These are phyloP conservation scores for Eupithecia inturbata DNA, from an alignment of 2,888 invertebrate species.

Conservation along the genomic window DNA sequence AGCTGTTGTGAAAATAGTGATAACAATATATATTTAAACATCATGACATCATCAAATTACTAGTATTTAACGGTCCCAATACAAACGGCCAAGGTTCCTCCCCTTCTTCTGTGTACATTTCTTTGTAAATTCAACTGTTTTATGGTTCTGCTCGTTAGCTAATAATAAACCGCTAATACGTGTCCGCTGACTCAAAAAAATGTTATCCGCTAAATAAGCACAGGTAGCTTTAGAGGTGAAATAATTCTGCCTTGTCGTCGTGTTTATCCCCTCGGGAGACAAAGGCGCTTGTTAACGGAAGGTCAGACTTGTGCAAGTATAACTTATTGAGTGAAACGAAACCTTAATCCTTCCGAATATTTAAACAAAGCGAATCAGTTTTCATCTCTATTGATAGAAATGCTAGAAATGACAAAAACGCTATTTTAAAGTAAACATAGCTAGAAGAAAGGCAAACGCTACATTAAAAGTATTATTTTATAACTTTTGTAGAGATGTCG, in stretches of 20 bases:
- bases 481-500: constrained; percentile 4
- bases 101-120: background rate
- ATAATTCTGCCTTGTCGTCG: constrained; percentile 54
- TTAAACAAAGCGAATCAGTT: constrained; percentile 9
- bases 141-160: background rate
- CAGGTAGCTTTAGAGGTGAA: constrained; percentile 37
- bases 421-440: background rate
- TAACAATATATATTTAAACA: background rate
- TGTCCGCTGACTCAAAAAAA: background rate
- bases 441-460: background rate
- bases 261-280: constrained; percentile 53
- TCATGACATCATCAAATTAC: background rate
- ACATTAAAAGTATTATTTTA: constrained; percentile 2
- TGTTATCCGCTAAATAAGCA: background rate
- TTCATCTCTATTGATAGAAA: background rate
- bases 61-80: no score
- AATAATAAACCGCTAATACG: no score
- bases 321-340: constrained; percentile 59
- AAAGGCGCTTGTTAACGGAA: constrained; percentile 71
- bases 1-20: background rate
- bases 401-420: no score
- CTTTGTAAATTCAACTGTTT: background rate
- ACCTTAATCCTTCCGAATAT: constrained; percentile 36
- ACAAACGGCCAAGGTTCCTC: background rate
- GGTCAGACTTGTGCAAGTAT: constrained; percentile 61